phyloP scores from a whole-genome alignment of 2,113 vertebrate genomes.

The Zosterops pallidus region DNA sequence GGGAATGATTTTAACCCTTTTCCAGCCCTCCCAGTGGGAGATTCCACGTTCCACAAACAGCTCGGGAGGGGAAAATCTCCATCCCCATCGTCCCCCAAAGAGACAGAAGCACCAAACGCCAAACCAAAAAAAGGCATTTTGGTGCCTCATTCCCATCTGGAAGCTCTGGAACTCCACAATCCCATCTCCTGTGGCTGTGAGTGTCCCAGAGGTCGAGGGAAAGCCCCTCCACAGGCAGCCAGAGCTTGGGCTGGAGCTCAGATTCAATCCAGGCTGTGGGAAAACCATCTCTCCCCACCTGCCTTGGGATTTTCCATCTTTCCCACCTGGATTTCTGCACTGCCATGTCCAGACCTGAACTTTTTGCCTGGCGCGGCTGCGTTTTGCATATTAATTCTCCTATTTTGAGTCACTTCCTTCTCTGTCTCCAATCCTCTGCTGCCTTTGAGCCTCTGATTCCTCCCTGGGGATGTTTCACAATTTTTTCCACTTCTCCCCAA shows the following conservation, averaged over 20 bases:
- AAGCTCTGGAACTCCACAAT: neutral
- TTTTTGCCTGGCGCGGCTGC: neutral
- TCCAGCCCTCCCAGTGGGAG: neutral
- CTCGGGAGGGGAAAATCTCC: neutral
- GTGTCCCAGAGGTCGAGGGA: neutral
- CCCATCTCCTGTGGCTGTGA: neutral
- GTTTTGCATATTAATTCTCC: no score
- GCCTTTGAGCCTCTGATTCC: neutral
- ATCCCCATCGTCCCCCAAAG: neutral
- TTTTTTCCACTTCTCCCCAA: neutral
- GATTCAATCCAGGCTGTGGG: neutral
- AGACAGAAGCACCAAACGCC: neutral
- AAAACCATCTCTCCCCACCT: neutral
- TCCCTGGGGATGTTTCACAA: neutral
- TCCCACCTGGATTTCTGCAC: neutral
- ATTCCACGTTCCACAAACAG: rapidly evolving
- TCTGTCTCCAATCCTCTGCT: neutral
- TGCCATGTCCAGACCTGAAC: neutral
- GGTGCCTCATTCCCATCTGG: neutral
- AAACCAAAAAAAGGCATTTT: neutral
- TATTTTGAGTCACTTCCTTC: neutral
- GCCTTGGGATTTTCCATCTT: neutral
- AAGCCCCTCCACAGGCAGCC: neutral
- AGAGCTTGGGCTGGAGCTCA: neutral
- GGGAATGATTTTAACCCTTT: neutral